Percentiles rank a stretch among this genome's conserved stretches.
phyloP scores from a whole-genome alignment of 2,888 invertebrate genomes.

The Drosophila fungiperda region DNA sequence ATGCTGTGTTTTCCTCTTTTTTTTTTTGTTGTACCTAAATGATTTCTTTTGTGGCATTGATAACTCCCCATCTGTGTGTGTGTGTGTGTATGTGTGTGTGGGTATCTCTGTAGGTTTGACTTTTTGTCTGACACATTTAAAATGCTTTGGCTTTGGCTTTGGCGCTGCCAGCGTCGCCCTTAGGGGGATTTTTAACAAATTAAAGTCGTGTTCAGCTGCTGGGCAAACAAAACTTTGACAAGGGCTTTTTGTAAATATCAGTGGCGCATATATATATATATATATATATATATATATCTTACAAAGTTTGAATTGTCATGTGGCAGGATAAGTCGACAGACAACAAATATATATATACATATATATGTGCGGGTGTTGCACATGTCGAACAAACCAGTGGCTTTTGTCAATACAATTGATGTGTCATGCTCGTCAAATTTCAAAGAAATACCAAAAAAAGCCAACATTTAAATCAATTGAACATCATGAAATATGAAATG shows the following conservation, averaged over 20 bases:
- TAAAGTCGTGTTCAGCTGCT: conserved; percentile 64
- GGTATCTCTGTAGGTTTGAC: conserved; percentile 20
- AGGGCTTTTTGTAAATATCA: conserved; percentile 34
- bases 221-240: conserved; percentile 51
- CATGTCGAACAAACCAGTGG: conserved; percentile 22
- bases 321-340: conserved; percentile 48
- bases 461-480: conserved; percentile 6
- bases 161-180: conserved; percentile 15
- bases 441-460: not conserved
- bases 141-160: conserved; percentile 49
- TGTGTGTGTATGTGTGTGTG: not conserved
- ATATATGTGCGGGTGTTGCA: not conserved
- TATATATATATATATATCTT: not conserved
- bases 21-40: conserved; percentile 51
- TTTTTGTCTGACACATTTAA: conserved; percentile 39
- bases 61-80: conserved; percentile 41
- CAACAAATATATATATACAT: conserved; percentile 1
- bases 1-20: conserved; percentile 12
- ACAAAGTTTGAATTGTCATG: conserved; percentile 49
- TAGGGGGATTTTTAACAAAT: conserved; percentile 64
- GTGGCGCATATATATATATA: conserved; percentile 17
- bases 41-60: conserved; percentile 74
- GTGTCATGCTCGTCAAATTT: conserved; percentile 9
- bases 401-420: conserved; percentile 27
- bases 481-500: not conserved